Percentiles rank a stretch among this genome's conserved stretches.
Evolutionary conservation across 1,140 invertebrate genomes (phyloP).

Genomic region (Diorhabda carinulata): DNA sequence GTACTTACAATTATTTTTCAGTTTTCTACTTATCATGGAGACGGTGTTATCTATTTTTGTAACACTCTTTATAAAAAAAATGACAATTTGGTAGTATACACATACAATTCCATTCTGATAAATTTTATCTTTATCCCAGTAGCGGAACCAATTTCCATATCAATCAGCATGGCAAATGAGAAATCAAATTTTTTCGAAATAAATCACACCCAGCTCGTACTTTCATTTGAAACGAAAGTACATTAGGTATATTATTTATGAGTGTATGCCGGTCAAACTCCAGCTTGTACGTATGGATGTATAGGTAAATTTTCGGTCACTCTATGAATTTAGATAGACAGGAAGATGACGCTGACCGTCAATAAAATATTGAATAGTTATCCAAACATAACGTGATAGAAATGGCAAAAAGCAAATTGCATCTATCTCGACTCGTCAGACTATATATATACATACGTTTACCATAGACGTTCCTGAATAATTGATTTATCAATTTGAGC

Average conservation of each 20-base stretch:
- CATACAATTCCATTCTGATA: no score
- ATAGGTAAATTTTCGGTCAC: conserved; percentile 19
- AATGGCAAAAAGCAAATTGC: conserved; percentile 19
- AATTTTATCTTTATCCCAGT: no score
- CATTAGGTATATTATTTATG: background rate
- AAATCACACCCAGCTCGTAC: background rate
- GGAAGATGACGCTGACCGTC: conserved; percentile 19
- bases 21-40: no score
- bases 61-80: no score
- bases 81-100: no score
- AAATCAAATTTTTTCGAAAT: background rate
- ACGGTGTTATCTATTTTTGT: no score
- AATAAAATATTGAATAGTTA: conserved; percentile 21
- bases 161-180: background rate
- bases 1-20: no score
- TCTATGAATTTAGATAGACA: conserved; percentile 22
- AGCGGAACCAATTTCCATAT: background rate
- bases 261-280: background rate
- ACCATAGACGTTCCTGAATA: background rate
- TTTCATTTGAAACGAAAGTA: background rate
- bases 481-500: conserved; percentile 3
- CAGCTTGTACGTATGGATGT: background rate
- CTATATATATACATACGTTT: background rate
- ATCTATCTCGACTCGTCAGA: background rate
- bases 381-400: conserved; percentile 13